A percentile compares a stretch with the other conserved stretches of the same genome.
phyloP scores from a whole-genome alignment of 2,797 vertebrate genomes.

The Brachymystax lenok region DNA sequence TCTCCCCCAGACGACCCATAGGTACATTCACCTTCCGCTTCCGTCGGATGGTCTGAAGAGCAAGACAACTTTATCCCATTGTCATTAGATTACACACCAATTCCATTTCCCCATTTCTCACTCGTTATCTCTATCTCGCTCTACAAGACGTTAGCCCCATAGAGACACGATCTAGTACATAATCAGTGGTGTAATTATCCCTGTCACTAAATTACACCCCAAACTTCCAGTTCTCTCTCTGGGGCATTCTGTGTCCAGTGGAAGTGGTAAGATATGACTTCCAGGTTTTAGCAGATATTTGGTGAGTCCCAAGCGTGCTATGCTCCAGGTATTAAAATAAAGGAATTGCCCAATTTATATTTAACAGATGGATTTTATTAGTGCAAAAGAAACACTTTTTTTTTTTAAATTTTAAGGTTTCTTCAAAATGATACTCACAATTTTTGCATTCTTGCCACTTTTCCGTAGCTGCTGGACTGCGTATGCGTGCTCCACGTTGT shows the following conservation, averaged over 20 bases:
- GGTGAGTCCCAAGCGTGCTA: background rate
- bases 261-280: background rate
- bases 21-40: conserved; percentile 96
- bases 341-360: background rate
- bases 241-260: background rate
- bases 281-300: background rate
- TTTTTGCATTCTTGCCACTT: conserved; percentile 99
- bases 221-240: background rate
- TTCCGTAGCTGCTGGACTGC: conserved; percentile 98
- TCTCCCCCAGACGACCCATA: conserved; percentile 84
- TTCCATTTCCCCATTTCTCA: no score
- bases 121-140: no score
- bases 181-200: no score
- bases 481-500: conserved; percentile 97
- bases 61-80: conserved; percentile 4
- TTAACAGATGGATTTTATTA: background rate
- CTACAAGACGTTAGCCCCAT: no score
- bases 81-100: background rate
- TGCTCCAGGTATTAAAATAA: background rate
- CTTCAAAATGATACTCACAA: conserved; percentile 80
- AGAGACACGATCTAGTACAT: no score
- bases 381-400: background rate
- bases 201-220: no score
- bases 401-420: background rate
- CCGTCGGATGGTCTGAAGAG: conserved; percentile 89